These are phyloP conservation scores for Druceiella hillmani DNA, from an alignment of 2,888 invertebrate genomes.

Conservation along the genomic window DNA sequence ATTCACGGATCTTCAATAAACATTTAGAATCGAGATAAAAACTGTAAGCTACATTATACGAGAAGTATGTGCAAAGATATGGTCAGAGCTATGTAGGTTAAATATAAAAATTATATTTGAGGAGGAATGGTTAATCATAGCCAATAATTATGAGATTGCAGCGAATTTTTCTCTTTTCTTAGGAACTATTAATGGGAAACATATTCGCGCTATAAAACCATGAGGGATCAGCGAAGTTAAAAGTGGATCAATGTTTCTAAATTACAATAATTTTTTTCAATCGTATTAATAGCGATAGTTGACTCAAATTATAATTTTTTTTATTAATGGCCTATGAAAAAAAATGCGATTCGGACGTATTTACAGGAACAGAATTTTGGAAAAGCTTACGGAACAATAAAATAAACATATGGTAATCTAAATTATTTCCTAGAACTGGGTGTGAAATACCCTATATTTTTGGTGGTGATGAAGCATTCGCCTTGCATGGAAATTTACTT, in stretches of 20 bases:
- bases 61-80: slow-evolving; percentile 20
- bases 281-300: slow-evolving; percentile 25
- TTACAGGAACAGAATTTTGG: slow-evolving; percentile 23
- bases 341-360: slow-evolving; percentile 25
- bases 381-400: slow-evolving; percentile 17
- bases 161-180: slow-evolving; percentile 24
- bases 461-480: slow-evolving; percentile 19
- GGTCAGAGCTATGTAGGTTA: slow-evolving; percentile 14
- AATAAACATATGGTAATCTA: slow-evolving; percentile 9
- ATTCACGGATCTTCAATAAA: slow-evolving; percentile 25
- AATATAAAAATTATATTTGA: slow-evolving; percentile 21
- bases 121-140: slow-evolving; percentile 21
- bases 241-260: slow-evolving; percentile 24
- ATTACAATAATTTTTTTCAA: slow-evolving; percentile 24
- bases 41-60: slow-evolving; percentile 23
- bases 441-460: slow-evolving; percentile 23
- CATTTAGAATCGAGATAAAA: slow-evolving; percentile 23
- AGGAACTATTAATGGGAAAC: slow-evolving; percentile 27
- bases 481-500: slow-evolving; percentile 5
- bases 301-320: slow-evolving; percentile 24
- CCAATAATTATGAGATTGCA: slow-evolving; percentile 17
- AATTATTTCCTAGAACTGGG: slow-evolving; percentile 7
- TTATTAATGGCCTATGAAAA: slow-evolving; percentile 24
- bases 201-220: slow-evolving; percentile 25
- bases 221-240: no score